A percentile compares a stretch with the other conserved stretches of the same genome.
Conservation (phyloP, 2,113 vertebrate species). For the Sarotherodon lohbergeri region DNA sequence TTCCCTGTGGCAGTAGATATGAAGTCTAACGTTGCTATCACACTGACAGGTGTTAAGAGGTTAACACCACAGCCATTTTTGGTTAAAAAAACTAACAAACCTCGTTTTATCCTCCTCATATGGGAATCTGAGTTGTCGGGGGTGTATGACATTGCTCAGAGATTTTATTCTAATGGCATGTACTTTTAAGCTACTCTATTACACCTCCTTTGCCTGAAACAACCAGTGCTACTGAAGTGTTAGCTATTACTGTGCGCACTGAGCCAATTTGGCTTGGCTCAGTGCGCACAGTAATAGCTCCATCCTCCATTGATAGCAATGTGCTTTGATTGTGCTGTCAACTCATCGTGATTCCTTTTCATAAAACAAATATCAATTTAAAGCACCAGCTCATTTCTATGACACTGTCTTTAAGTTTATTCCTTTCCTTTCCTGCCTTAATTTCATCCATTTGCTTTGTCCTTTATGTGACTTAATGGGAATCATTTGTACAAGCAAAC, state of each 20-base stretch:
- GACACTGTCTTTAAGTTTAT: background rate
- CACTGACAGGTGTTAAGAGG: background rate
- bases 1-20: background rate
- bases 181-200: background rate
- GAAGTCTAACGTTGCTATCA: background rate
- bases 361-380: constrained; percentile 23
- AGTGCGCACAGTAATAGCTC: background rate
- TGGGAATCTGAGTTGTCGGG: background rate
- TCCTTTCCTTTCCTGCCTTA: background rate
- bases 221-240: background rate
- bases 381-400: background rate
- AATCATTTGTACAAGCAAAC: background rate
- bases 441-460: background rate
- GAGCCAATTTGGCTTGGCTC: background rate
- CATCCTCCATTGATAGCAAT: background rate
- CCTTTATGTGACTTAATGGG: background rate
- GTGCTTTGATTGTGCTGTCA: constrained; percentile 40
- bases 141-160: background rate
- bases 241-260: background rate
- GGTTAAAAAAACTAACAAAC: background rate
- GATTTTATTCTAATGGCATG: background rate
- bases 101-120: background rate
- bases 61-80: background rate
- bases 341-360: background rate
- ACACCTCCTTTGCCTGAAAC: background rate